Evolutionary conservation across 2,888 invertebrate genomes (phyloP), one percentile per base, ranked within the genome.

Genomic region (Agapetus fuscipes): DNA sequence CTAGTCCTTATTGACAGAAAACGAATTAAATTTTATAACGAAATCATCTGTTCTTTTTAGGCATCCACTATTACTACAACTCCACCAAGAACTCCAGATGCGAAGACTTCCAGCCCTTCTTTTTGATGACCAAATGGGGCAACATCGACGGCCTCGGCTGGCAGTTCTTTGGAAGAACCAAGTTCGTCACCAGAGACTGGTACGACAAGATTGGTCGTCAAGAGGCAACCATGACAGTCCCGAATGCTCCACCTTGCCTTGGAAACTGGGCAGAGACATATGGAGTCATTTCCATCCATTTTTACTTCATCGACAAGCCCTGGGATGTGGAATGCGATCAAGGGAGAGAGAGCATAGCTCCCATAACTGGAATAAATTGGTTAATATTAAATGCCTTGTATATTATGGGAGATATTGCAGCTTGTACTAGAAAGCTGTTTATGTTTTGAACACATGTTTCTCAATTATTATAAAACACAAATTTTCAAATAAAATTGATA

Each of bases 1-100:
- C n/a, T n/a, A n/a, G n/a, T n/a, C n/a, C n/a, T n/a, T n/a, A n/a
- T 24, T 24, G n/a, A n/a, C n/a, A n/a, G n/a, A n/a, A n/a, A n/a
- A n/a, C n/a, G n/a, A n/a, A 24, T 7, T 24, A 24, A 24, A 24
- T 24, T 24, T 24, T 24, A 24, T 24, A 24, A n/a, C n/a, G n/a
- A 7, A 9, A 24, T 5, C 24, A 9, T 24, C 6, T 24, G 6
- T 5, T 24, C 6, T 33, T 35, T 15, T 5, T 34, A 49, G 49
- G 49, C n/a, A 43, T 30, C 9, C 50, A 50, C 15, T 48, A 49
- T 34, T 48, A 48, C 28, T 44, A 44, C 29, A 35, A 44, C 34
- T 43, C 42, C 32, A 46, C 34, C 6, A 5, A 27, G 2, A 7
- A 12, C 1, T 3, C 34, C 3, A 27, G 12, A 4, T 50, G 50